Evolutionary conservation across 2,888 invertebrate genomes (phyloP).

Genomic region (Alsophila aescularia): DNA sequence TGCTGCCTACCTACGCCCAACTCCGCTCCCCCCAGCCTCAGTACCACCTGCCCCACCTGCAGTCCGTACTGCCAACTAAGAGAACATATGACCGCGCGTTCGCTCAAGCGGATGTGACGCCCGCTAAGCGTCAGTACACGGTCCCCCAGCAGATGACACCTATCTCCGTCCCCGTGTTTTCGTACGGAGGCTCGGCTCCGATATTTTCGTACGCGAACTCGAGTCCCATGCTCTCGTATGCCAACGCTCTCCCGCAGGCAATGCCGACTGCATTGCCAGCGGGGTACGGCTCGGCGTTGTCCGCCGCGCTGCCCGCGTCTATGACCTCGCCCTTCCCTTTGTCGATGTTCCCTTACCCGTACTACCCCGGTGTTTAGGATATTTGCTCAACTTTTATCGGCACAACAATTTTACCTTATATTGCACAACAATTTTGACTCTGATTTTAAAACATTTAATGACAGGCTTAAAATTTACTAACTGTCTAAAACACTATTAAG

Average conservation of each 20-base stretch:
- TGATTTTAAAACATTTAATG: neutral
- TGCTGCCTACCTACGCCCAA: conserved; percentile 62
- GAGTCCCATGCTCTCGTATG: conserved; percentile 65
- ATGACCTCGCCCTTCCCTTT: conserved; percentile 61
- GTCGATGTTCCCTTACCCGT: conserved; percentile 73
- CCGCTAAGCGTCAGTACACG: conserved; percentile 79
- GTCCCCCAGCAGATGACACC: conserved; percentile 68
- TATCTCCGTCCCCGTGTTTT: conserved; percentile 76
- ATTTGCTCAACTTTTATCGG: conserved; percentile 14
- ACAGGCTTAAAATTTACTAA: neutral
- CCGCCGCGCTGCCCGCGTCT: conserved; percentile 58
- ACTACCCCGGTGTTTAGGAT: conserved; percentile 38
- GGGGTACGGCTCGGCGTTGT: conserved; percentile 65
- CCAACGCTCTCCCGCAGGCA: conserved; percentile 56
- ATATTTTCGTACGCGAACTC: conserved; percentile 77
- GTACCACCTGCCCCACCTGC: conserved; percentile 53
- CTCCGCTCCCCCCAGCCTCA: conserved; percentile 51
- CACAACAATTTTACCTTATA: neutral
- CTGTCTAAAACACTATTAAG: too few relatives aligned
- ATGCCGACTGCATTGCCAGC: conserved; percentile 64
- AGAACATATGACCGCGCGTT: conserved; percentile 90
- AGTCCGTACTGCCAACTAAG: conserved; percentile 82
- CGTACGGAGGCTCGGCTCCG: conserved; percentile 77
- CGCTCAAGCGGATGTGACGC: conserved; percentile 75
- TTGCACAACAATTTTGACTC: neutral